phyloP scores from a whole-genome alignment of 2,113 vertebrate genomes.

The Takifugu flavidus region DNA sequence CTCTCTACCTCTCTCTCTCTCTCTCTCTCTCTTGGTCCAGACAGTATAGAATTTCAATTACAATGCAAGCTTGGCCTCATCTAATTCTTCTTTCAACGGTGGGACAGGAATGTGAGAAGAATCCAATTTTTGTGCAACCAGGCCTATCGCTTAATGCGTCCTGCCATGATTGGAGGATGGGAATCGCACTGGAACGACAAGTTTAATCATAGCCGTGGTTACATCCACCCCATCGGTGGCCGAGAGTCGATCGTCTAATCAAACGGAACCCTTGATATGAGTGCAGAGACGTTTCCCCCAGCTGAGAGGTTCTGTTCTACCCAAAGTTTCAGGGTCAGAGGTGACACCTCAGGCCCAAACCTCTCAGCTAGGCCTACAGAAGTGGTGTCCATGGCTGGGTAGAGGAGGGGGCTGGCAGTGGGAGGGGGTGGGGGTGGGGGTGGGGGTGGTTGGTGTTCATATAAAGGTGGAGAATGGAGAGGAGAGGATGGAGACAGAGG shows the following conservation, averaged over 20 bases:
- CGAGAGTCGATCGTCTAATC: conserved; percentile 63
- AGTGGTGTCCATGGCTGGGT: conserved; percentile 47
- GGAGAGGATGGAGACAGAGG: conserved; percentile 47
- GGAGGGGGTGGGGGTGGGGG: conserved; percentile 47
- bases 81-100: conserved; percentile 51
- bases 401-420: conserved; percentile 51
- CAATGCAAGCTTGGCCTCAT: conserved; percentile 57
- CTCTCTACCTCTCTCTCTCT: conserved; percentile 16
- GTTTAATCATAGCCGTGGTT: conserved; percentile 60
- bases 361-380: conserved; percentile 39
- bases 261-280: conserved; percentile 53
- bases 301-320: conserved; percentile 48
- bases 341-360: conserved; percentile 23
- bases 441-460: conserved; percentile 59
- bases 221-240: conserved; percentile 53
- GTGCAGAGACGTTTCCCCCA: conserved; percentile 61
- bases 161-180: conserved; percentile 51
- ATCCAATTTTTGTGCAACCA: conserved; percentile 69
- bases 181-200: conserved; percentile 55
- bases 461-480: conserved; percentile 52
- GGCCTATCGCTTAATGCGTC: conserved; percentile 55
- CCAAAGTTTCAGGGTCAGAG: conserved; percentile 33
- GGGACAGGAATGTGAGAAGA: conserved; percentile 57
- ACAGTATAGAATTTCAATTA: conserved; percentile 58
- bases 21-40: conserved; percentile 39